Evolutionary conservation across 2,797 vertebrate species (phyloP), one percentile per base, ranked within the genome.

Genomic region (Fundulus diaphanus): DNA sequence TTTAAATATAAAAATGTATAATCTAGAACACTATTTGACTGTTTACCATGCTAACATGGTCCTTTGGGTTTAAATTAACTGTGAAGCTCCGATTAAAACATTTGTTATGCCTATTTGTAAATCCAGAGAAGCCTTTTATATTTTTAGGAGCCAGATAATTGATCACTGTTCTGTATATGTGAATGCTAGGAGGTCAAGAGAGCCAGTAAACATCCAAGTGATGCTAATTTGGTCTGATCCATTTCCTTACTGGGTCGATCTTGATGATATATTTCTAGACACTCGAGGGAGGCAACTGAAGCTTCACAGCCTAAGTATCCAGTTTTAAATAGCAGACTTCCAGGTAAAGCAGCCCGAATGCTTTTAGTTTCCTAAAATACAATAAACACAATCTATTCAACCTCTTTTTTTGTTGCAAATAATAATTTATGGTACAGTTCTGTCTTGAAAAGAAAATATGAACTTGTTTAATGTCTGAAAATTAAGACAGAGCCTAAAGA

Each of bases 221-320:
- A 77, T 48, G 68, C 68, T 87, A 88, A 87, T 90, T 65, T 37
- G 65, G 77, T 79, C 57, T 61, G 69, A 85, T 88, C 79, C 70
- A 84, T 81, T 88, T 87, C 77, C 74, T 83, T 73, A 85, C 76
- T 87, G 86, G 90, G 86, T 89, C 80, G 77, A 74, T 81, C 67
- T 77, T 82, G 82, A 90, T 82, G 81, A 82, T 79, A 63, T 13
- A 5, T 73, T 75, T 49, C 71, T 70, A 4, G 0, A 16, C 48
- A 12, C 68, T 66, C 66, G 5, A 2, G 54, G 74, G 77, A 82
- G 29, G 66, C 5, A 20, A 75, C 46, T 5, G 24, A 49, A 7
- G 31, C 65, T 72, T 65, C 40, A 66, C 74, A 12, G 72, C n/a
- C 11, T 1, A 16, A 80, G 9, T 74, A 81, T 78, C 22, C 70